Percentiles rank a stretch among this genome's conserved stretches.
Evolutionary conservation across 2,113 vertebrate species (phyloP).

Genomic region (Hippocampus barbouri): DNA sequence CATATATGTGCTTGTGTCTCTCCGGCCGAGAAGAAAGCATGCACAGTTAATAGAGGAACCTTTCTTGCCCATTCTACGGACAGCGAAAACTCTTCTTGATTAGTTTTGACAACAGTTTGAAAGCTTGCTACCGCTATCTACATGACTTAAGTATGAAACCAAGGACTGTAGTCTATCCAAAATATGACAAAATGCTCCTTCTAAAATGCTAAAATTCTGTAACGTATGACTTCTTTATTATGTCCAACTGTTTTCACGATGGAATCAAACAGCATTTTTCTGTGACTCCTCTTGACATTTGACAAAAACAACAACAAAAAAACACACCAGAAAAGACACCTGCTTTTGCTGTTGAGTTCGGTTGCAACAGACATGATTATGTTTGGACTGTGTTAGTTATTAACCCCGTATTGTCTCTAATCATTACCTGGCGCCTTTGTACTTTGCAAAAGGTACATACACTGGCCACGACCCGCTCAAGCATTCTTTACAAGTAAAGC

Average conservation of each 20-base stretch:
- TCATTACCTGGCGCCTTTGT: slow-evolving; percentile 35
- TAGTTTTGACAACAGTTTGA: too few relatives aligned
- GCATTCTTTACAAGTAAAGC: slow-evolving; percentile 15
- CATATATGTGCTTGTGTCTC: too few relatives aligned
- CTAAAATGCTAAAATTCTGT: not conserved
- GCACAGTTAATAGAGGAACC: too few relatives aligned
- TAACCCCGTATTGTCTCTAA: slow-evolving; percentile 43
- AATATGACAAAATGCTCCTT: not conserved
- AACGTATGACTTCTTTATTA: not conserved
- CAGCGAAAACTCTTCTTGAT: too few relatives aligned
- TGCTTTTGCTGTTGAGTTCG: not conserved
- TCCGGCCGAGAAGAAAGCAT: too few relatives aligned
- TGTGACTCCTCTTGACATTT: not conserved
- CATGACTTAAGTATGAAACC: too few relatives aligned
- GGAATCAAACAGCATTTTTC: not conserved
- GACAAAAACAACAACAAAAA: not conserved
- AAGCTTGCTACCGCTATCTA: too few relatives aligned
- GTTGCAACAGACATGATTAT: slow-evolving; percentile 15
- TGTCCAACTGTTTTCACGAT: not conserved
- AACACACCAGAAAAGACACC: not conserved
- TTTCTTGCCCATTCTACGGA: too few relatives aligned
- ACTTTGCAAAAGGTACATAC: not conserved
- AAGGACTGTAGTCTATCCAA: not conserved
- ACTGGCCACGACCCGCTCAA: not conserved
- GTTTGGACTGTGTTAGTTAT: slow-evolving; percentile 50